phyloP scores from a whole-genome alignment of 2,888 invertebrate genomes.

The Drosophila niveifrons region DNA sequence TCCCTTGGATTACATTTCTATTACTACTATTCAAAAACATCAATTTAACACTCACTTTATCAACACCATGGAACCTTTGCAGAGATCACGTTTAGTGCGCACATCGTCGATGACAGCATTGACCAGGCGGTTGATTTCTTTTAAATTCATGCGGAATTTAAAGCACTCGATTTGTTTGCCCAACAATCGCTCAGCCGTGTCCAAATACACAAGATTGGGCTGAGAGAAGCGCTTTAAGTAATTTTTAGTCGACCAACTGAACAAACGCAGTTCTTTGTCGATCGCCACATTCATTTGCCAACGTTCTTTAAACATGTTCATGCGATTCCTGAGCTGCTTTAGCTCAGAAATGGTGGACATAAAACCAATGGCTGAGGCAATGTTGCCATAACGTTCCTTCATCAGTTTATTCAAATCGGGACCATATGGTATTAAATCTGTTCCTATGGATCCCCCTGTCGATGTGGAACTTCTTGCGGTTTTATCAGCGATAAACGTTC shows the following conservation, averaged over 20 bases:
- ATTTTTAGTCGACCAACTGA: slow-evolving; percentile 57
- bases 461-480: not conserved
- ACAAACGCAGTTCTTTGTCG: slow-evolving; percentile 28
- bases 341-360: slow-evolving; percentile 39
- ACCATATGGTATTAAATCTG: not conserved
- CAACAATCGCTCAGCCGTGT: slow-evolving; percentile 32
- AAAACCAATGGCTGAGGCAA: slow-evolving; percentile 37
- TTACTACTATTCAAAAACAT: too few relatives aligned
- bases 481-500: not conserved
- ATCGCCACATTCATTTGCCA: not conserved
- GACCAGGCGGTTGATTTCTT: slow-evolving; percentile 43
- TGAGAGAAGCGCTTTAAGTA: slow-evolving; percentile 42
- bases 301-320: slow-evolving; percentile 9
- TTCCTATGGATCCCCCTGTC: not conserved
- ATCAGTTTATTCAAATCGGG: slow-evolving; percentile 27
- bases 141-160: slow-evolving; percentile 52
- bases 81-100: slow-evolving; percentile 4
- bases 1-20: too few relatives aligned
- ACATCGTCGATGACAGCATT: slow-evolving; percentile 28
- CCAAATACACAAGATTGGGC: slow-evolving; percentile 43
- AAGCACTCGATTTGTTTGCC: slow-evolving; percentile 40
- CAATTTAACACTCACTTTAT: slow-evolving; percentile 32
- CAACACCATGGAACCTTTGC: slow-evolving; percentile 10
- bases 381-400: slow-evolving; percentile 33
- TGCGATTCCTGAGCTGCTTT: slow-evolving; percentile 24